phyloP scores from a whole-genome alignment of 2,113 vertebrate genomes.

The Morone chrysops region DNA sequence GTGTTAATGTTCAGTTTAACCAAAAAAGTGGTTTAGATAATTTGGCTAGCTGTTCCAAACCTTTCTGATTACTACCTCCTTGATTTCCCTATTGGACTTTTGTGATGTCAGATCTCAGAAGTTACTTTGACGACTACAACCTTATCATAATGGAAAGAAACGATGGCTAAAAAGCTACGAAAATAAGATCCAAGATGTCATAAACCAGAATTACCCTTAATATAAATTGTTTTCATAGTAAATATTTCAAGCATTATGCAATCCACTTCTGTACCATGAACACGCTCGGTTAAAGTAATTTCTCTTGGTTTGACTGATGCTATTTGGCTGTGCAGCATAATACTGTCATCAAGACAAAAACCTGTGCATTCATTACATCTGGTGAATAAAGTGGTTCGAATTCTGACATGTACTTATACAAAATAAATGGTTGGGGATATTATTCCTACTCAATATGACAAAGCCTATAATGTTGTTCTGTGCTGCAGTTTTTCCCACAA shows the following conservation, averaged over 20 bases:
- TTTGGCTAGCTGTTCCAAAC: too few species aligned
- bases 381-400: slow-evolving; percentile 1
- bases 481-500: not conserved
- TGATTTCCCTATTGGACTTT: too few species aligned
- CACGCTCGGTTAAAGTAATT: not conserved
- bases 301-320: slow-evolving; percentile 23
- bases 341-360: slow-evolving; percentile 29
- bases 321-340: slow-evolving; percentile 13
- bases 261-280: not conserved
- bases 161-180: not conserved
- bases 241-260: not conserved
- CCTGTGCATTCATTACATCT: slow-evolving; percentile 14
- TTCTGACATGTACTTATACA: slow-evolving; percentile 27
- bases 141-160: not conserved
- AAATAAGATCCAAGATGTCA: not conserved
- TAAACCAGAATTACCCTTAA: not conserved
- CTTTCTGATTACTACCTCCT: too few species aligned
- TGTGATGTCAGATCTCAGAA: too few species aligned
- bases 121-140: too few species aligned
- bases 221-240: not conserved
- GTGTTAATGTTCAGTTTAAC: too few species aligned
- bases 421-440: slow-evolving; percentile 23
- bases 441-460: slow-evolving; percentile 11
- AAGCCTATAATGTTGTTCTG: slow-evolving; percentile 14
- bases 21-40: too few species aligned